A percentile compares a stretch with the other conserved stretches of the same genome.
These are phyloP conservation scores for Nezara viridula DNA, from an alignment of 2,888 invertebrate genomes.

Conservation along the genomic window DNA sequence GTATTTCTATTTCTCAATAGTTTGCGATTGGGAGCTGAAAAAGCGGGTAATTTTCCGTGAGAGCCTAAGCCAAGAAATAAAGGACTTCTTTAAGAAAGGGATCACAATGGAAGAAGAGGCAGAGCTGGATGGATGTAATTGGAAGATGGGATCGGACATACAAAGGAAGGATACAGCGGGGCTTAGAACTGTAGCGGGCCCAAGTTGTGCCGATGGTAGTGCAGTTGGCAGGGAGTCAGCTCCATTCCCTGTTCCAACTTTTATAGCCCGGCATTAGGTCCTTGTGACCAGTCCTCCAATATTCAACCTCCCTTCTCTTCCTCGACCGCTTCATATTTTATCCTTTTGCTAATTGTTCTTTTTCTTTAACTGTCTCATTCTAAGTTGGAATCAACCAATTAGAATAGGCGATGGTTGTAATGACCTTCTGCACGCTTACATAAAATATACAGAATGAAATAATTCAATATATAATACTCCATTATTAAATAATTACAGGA, in stretches of 20 bases:
- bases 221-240: conserved; percentile 36
- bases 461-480: too few species aligned
- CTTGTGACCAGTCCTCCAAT: conserved; percentile 2
- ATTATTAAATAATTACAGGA: too few species aligned
- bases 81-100: conserved; percentile 16
- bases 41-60: neutral
- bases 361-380: neutral
- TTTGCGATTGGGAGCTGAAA: neutral
- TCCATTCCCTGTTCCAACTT: conserved; percentile 4
- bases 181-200: neutral
- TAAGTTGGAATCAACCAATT: too few species aligned
- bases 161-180: conserved; percentile 1
- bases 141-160: conserved; percentile 49
- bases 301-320: neutral
- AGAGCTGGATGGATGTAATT: conserved; percentile 42
- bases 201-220: conserved; percentile 13
- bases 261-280: conserved; percentile 45
- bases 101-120: neutral
- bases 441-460: too few species aligned
- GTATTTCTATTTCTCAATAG: too few species aligned
- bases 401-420: too few species aligned
- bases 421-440: too few species aligned
- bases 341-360: neutral
- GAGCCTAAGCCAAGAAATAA: neutral
- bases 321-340: neutral